phyloP scores from a whole-genome alignment of 1,140 invertebrate species.

The Muscidifurax raptorellus region DNA sequence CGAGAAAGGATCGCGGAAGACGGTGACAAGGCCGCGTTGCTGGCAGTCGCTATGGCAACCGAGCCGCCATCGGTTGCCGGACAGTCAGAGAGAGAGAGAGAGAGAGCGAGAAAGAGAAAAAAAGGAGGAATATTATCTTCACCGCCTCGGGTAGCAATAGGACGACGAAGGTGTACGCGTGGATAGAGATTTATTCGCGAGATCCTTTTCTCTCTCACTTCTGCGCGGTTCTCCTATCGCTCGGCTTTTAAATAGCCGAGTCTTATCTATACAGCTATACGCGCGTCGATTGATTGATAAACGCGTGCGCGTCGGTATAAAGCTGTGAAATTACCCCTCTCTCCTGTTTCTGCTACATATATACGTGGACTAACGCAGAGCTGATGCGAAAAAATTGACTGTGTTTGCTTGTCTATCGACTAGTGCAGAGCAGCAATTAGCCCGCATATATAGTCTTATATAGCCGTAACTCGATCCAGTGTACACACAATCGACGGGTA shows the following conservation, averaged over 20 bases:
- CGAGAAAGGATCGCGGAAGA: background rate
- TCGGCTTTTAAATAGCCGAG: background rate
- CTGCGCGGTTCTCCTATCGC: background rate
- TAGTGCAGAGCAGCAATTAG: no score
- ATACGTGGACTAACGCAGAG: no score
- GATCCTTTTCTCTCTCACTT: background rate
- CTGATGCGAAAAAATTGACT: no score
- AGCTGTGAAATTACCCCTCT: no score
- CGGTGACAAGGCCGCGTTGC: background rate
- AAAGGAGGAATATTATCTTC: background rate
- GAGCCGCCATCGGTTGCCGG: no score
- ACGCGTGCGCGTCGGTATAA: no score
- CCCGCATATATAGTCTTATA: no score
- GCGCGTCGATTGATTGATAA: background rate
- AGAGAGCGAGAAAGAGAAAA: background rate
- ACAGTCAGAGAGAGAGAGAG: no score
- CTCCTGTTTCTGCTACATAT: no score
- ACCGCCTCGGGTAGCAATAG: background rate
- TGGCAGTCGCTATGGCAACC: background rate
- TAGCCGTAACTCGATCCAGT: background rate
- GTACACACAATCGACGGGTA: background rate
- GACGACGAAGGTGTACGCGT: background rate
- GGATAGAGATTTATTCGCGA: constrained; percentile 11
- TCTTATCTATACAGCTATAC: background rate
- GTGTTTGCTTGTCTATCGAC: no score